phyloP scores from a whole-genome alignment of 1,140 invertebrate species.

The Lutraria rhynchaena region DNA sequence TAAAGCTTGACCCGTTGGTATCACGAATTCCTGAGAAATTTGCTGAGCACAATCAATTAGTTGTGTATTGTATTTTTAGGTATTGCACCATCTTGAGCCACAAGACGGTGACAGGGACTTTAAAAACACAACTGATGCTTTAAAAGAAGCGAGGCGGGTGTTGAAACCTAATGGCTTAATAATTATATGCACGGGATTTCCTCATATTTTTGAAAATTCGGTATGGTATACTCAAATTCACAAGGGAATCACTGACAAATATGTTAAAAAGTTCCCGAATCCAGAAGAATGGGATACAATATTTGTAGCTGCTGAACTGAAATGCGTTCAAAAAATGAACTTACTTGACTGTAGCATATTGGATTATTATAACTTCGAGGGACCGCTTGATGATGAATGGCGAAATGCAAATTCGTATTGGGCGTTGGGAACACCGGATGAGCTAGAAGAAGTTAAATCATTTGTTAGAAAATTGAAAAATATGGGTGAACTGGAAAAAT shows the following conservation, averaged over 20 bases:
- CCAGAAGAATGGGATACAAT: constrained; percentile 3
- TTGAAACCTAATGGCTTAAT: neutral
- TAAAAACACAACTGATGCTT: neutral
- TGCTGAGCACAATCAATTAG: too few relatives aligned
- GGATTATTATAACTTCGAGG: constrained; percentile 4
- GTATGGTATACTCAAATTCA: constrained; percentile 24
- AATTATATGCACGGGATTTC: neutral
- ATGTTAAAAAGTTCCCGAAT: neutral
- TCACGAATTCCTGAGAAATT: too few relatives aligned
- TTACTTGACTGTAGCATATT: too few relatives aligned
- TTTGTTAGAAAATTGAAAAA: too few relatives aligned
- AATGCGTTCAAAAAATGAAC: too few relatives aligned
- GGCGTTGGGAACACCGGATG: constrained; percentile 20
- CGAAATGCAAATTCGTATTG: constrained; percentile 27
- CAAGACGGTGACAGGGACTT: constrained; percentile 3
- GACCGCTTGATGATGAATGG: constrained; percentile 28
- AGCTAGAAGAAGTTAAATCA: neutral
- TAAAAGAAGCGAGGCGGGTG: constrained; percentile 29
- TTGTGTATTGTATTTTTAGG: too few relatives aligned
- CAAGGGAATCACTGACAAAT: neutral
- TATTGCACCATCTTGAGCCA: constrained; percentile 29
- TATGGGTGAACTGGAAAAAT: too few relatives aligned
- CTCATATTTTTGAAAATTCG: neutral
- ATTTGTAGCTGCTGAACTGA: neutral
- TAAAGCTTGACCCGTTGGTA: too few relatives aligned